phyloP scores from a whole-genome alignment of 1,140 invertebrate genomes.

The Drosophila paulistorum region DNA sequence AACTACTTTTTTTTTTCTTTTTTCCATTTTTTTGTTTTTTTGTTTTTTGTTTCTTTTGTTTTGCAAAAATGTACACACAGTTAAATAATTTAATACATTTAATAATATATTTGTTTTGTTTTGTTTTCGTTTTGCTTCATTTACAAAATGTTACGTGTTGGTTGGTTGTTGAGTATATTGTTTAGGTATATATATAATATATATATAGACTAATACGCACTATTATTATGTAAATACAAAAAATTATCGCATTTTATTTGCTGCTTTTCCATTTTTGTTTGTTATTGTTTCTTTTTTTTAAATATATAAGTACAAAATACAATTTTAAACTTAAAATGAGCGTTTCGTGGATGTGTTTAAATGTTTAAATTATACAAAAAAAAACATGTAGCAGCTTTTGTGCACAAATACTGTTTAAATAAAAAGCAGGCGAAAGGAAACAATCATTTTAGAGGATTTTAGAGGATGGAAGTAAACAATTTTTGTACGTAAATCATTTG shows the following conservation, averaged over 20 bases:
- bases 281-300: conserved; percentile 8
- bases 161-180: conserved; percentile 52
- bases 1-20: conserved; percentile 8
- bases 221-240: conserved; percentile 52
- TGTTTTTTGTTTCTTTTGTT: background rate
- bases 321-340: conserved; percentile 75
- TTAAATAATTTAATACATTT: conserved; percentile 70
- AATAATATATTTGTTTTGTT: conserved; percentile 32
- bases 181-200: conserved; percentile 32
- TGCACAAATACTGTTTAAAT: conserved; percentile 71
- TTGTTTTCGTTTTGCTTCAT: conserved; percentile 43
- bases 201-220: conserved; percentile 13
- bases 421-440: conserved; percentile 12
- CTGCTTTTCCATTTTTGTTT: conserved; percentile 25
- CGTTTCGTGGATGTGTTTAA: conserved; percentile 55
- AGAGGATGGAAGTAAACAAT: conserved; percentile 34
- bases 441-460: background rate
- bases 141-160: conserved; percentile 49
- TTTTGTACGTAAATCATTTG: conserved; percentile 46
- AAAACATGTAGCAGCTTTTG: conserved; percentile 51
- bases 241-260: conserved; percentile 16
- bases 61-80: conserved; percentile 60
- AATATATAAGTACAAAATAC: conserved; percentile 73
- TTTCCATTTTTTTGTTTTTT: background rate
- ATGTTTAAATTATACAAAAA: conserved; percentile 16